Base-by-base conservation (phyloP, 2,888 invertebrate genomes). In the Athetis lepigone region DNA sequence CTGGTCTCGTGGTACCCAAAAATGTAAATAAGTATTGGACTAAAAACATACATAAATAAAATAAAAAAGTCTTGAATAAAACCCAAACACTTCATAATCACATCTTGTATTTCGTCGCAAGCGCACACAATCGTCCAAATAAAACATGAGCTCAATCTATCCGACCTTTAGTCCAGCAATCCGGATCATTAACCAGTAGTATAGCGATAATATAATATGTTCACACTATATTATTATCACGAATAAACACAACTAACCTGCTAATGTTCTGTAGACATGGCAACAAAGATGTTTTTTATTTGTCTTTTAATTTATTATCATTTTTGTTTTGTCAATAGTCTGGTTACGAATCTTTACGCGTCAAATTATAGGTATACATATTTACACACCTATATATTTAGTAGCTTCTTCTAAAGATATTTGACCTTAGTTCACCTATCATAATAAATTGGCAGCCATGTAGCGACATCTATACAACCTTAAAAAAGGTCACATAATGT, bases 131-230 rank as follows among this genome's bases (percentile, higher is more conserved):
- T 52, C 45, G 4, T 39, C 36, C 37, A 68, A 52, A 59, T 27
- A 52, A 46, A 52, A 49, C 47, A 33, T 6, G 13, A 37, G 47
- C 33, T 19, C 18, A 49, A 69, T 70, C 27, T 18, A 0, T 11
- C 2, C 18, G 56, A 62, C 70, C 63, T 69, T 56, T 56, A 43
- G 2, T 25, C 9, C 19, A 1, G 0, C 43, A 21, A 64, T 57
- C 69, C 49, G 64, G 70, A 70, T 70, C 70, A 70, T 40, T 64
- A 64, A 70, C 64, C 56, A 45, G 69, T 57, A 56, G 52, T 39
- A 19, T 8, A 47, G n/a, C 9, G 43, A 70, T 64, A 54, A 57
- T 42, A 42, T 9, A 33, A 40, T 19, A 16, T 23, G 19, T 43
- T 21, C 16, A 49, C 1, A 49, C 29, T 19, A 19, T 55, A 7